A percentile compares a stretch with the other conserved stretches of the same genome.
These are phyloP conservation scores for Rhinophrynus dorsalis DNA, from an alignment of 2,797 vertebrate species.

Conservation along the genomic window DNA sequence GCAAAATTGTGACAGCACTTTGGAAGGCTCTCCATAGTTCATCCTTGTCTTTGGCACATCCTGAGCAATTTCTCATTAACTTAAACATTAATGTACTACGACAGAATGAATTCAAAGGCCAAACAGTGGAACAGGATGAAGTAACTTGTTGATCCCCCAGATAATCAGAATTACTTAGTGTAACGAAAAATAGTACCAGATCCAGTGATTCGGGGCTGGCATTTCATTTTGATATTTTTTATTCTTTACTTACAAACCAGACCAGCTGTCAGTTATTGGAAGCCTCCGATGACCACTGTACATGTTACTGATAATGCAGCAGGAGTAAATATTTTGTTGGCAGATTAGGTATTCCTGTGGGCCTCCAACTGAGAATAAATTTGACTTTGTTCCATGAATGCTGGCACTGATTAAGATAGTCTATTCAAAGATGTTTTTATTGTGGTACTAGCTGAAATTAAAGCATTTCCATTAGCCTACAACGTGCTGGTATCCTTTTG, in stretches of 20 bases:
- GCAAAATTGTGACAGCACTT: constrained; percentile 6
- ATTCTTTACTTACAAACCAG: neutral
- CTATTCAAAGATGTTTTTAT: too few species aligned
- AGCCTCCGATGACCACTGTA: neutral
- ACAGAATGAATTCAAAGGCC: constrained; percentile 16
- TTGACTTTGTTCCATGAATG: neutral
- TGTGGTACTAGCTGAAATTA: too few species aligned
- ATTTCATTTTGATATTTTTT: neutral
- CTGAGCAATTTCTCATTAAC: constrained; percentile 5
- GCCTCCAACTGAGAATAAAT: constrained; percentile 3
- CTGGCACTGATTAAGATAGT: neutral
- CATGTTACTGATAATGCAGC: neutral
- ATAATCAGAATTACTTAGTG: neutral
- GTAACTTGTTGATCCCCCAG: neutral
- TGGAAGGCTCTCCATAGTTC: neutral
- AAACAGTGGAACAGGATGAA: neutral
- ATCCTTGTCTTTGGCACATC: neutral
- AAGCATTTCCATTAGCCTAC: too few species aligned
- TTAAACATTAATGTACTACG: neutral
- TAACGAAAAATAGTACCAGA: neutral
- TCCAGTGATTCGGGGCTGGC: neutral
- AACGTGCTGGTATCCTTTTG: too few species aligned
- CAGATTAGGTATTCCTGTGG: neutral
- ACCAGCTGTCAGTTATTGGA: constrained; percentile 20
- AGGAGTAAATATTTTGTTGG: constrained; percentile 9